Evolutionary conservation across 1,140 invertebrate species (phyloP), one percentile per base, ranked within the genome.

Genomic region (Pteromalus puparum): DNA sequence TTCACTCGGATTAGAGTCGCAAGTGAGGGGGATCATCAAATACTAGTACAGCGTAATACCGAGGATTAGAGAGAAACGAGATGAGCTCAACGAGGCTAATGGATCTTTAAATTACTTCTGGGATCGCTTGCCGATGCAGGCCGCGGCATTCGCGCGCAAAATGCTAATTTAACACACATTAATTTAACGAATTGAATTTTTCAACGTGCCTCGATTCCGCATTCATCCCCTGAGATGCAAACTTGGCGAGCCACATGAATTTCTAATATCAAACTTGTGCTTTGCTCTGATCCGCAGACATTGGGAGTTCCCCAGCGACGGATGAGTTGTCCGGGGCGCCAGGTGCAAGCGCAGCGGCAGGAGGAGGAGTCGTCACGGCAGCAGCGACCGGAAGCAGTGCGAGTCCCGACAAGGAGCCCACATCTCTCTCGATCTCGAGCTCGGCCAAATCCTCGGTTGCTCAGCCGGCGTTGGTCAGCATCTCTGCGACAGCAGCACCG

Each of bases 261-360:
- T n/a, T n/a, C 5, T 42, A 61, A 61, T 7, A 21, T n/a, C 1
- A n/a, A 61, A 61, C 18, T 18, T 21, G 0, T n/a, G 53, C 53
- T 61, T 5, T 77, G 61, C 6, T 74, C 28, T 21, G 5, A 10
- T 65, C 28, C 30, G 13, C 73, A 92, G 92, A 92, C 88, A 89
- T 91, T 92, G 91, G 91, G 91, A 92, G 89, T 87, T 88, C 90
- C 84, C 88, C 89, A 87, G 89, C 89, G 87, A 91, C 92, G 92
- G 91, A 93, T 93, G 92, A 92, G 87, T 91, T 91, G 89, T 92
- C 90, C 90, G 90, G 89, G 87, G 90, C 88, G 77, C 89, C 91
- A 86, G 91, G 89, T 89, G 90, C 91, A 88, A 90, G 89, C 87
- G 89, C 90, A 88, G 91, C 88, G 87, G 89, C 89, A 89, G 90